These are phyloP conservation scores for Cyanocitta stelleri DNA, from an alignment of 2,113 vertebrate species.

Conservation along the genomic window DNA sequence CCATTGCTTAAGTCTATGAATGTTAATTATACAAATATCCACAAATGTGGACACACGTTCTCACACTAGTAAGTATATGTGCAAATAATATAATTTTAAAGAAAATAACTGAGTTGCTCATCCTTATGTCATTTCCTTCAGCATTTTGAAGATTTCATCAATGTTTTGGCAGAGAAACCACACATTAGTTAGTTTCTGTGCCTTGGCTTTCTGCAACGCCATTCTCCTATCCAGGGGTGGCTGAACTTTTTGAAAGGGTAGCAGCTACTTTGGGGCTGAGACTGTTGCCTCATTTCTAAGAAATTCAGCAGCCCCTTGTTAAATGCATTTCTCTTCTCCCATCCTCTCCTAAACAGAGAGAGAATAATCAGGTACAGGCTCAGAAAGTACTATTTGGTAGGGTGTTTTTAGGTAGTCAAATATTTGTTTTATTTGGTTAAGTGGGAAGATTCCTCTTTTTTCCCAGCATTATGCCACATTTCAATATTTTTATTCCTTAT, in stretches of 20 bases:
- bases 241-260: background rate
- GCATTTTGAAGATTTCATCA: background rate
- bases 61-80: background rate
- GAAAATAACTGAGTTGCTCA: background rate
- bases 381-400: background rate
- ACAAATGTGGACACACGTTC: accelerated
- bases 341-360: background rate
- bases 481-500: background rate
- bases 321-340: background rate
- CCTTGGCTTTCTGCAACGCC: background rate
- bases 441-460: background rate
- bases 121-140: background rate
- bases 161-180: background rate
- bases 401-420: background rate
- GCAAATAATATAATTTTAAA: background rate
- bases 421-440: background rate
- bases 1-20: background rate
- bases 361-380: background rate
- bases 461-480: background rate
- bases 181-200: background rate
- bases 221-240: background rate
- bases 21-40: background rate
- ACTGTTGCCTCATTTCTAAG: background rate
- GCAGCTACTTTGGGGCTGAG: background rate
- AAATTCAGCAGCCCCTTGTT: background rate